Evolutionary conservation across 2,113 vertebrate genomes (phyloP), one percentile per base, ranked within the genome.

Genomic region (Todiramphus chloris): DNA sequence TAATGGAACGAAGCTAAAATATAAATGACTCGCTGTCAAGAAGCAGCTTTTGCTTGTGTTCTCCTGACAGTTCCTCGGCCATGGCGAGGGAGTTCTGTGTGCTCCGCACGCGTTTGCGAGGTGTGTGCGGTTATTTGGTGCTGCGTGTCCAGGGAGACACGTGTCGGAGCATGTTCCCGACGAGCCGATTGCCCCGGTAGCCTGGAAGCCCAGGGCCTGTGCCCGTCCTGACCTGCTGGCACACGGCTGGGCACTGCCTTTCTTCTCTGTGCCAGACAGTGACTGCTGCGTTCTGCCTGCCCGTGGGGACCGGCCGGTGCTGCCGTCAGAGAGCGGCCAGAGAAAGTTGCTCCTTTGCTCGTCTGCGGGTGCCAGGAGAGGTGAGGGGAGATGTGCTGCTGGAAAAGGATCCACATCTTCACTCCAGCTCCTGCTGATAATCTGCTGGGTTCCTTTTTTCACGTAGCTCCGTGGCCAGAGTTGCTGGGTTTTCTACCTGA

Each of bases 1-100:
- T 99, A 99, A 99, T 99, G 99, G 99, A 99, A 99, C 99, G 99
- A 98, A 99, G 98, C 99, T 99, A 99, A 99, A 99, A 99, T 99
- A 99, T 99, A 99, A 99, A 99, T 99, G 99, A 99, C 99, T 99
- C 98, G 98, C 99, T 99, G 99, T 99, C 99, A 99, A 99, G 99
- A 99, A 99, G 98, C 99, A 99, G 99, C 99, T 99, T 99, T 99
- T 99, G 98, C 99, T 99, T 98, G 99, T 99, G 99, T 99, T 99
- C 98, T 98, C 98, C 98, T 98, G 99, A 99, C 99, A 99, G 99
- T 99, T 99, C 97, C 97, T 87, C 97, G 98, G 99, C 98, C 97
- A 96, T 62, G 96, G 96, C 94, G 37, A 96, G 97, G 97, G 98
- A 77, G 91, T 96, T 96, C 2, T 23, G 84, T 85, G 92, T 94